Percentiles rank a stretch among this genome's conserved stretches.
These are phyloP conservation scores for Meghimatium bilineatum DNA, from an alignment of 2,888 invertebrate genomes.

Conservation along the genomic window DNA sequence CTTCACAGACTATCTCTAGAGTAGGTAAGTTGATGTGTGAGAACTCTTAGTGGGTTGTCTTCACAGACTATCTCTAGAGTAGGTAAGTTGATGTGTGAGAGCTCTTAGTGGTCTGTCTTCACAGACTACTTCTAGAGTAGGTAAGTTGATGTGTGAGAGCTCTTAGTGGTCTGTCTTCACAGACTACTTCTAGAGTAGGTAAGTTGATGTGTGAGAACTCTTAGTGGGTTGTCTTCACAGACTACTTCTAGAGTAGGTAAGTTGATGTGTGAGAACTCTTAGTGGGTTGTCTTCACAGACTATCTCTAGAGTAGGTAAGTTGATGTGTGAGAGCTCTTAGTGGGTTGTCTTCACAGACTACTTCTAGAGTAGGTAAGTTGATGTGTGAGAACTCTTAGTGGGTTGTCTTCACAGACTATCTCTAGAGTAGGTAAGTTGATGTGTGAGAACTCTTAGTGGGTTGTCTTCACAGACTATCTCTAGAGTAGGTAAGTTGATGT, in stretches of 20 bases:
- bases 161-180: slow-evolving; percentile 89
- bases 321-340: slow-evolving; percentile 93
- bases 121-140: slow-evolving; percentile 87
- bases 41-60: slow-evolving; percentile 89
- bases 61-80: slow-evolving; percentile 88
- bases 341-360: slow-evolving; percentile 88
- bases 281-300: slow-evolving; percentile 90
- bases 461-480: slow-evolving; percentile 89
- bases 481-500: slow-evolving; percentile 87
- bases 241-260: slow-evolving; percentile 86
- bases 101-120: slow-evolving; percentile 90
- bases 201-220: slow-evolving; percentile 89
- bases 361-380: slow-evolving; percentile 87
- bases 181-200: slow-evolving; percentile 87
- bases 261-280: slow-evolving; percentile 90
- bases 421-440: slow-evolving; percentile 87
- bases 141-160: slow-evolving; percentile 90
- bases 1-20: slow-evolving; percentile 87
- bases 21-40: slow-evolving; percentile 89
- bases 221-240: slow-evolving; percentile 90
- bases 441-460: slow-evolving; percentile 91
- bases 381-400: slow-evolving; percentile 92
- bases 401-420: slow-evolving; percentile 88
- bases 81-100: slow-evolving; percentile 89
- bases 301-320: slow-evolving; percentile 85